Conservation (phyloP, 2,797 vertebrate genomes). For the Scomberomorus guttatus region DNA sequence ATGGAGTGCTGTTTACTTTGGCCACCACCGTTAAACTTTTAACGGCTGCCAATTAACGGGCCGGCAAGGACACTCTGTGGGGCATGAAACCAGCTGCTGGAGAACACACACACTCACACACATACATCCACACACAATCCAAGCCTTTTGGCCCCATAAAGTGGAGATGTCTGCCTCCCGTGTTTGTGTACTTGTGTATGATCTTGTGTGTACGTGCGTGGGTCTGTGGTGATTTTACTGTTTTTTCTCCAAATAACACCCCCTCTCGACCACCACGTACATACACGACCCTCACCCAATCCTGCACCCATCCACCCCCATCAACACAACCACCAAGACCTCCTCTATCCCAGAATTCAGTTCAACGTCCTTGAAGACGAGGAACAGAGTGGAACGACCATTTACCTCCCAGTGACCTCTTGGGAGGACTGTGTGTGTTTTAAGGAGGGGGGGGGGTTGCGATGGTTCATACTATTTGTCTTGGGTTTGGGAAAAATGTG, state of each 20-base stretch:
- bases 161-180: constrained; percentile 36
- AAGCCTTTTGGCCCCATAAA: constrained; percentile 54
- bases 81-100: constrained; percentile 83
- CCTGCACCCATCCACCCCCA: constrained; percentile 26
- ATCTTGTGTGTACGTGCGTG: constrained; percentile 22
- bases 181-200: constrained; percentile 25
- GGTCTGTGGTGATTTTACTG: constrained; percentile 32
- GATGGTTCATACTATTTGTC: constrained; percentile 73
- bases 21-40: constrained; percentile 89
- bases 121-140: constrained; percentile 47
- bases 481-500: constrained; percentile 72
- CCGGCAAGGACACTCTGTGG: constrained; percentile 84
- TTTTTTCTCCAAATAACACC: constrained; percentile 11
- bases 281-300: constrained; percentile 37
- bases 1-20: constrained; percentile 92
- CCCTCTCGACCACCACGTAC: constrained; percentile 9
- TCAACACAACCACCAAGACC: constrained; percentile 59
- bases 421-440: constrained; percentile 59
- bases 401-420: constrained; percentile 83
- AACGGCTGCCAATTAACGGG: constrained; percentile 89
- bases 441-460: not conserved
- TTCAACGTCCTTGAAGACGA: constrained; percentile 83
- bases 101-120: constrained; percentile 65
- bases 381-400: constrained; percentile 80
- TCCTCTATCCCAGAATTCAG: constrained; percentile 76